A percentile compares a stretch with the other conserved stretches of the same genome.
Conservation (phyloP, 2,797 vertebrate genomes). For the Sebastes itinus region DNA sequence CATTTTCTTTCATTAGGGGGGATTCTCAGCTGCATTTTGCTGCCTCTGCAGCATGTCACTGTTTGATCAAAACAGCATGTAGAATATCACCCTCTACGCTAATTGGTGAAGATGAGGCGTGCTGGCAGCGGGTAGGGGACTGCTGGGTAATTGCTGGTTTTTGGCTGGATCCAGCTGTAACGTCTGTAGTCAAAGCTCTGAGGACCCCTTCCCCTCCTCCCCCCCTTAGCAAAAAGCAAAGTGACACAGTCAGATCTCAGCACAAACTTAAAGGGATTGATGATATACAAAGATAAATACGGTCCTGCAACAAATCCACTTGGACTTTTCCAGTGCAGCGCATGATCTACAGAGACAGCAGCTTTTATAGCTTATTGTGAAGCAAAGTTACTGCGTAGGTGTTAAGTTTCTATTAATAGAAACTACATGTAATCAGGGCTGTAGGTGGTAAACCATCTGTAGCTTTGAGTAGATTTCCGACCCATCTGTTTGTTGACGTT, state of each 20-base stretch:
- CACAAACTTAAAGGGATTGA: slow-evolving; percentile 32
- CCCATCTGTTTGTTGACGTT: slow-evolving; percentile 36
- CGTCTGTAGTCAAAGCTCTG: slow-evolving; percentile 40
- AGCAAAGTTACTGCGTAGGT: slow-evolving; percentile 52
- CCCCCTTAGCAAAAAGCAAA: slow-evolving; percentile 3
- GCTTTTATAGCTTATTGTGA: slow-evolving; percentile 37
- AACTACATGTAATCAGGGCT: slow-evolving; percentile 50
- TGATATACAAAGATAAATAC: slow-evolving; percentile 24
- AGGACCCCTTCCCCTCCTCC: background rate
- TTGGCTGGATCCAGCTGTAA: slow-evolving; percentile 58
- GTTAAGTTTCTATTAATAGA: slow-evolving; percentile 56
- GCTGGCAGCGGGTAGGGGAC: slow-evolving; percentile 52
- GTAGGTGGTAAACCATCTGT: slow-evolving; percentile 47
- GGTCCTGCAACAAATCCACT: slow-evolving; percentile 16
- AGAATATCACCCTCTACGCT: slow-evolving; percentile 58
- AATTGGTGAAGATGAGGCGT: slow-evolving; percentile 76
- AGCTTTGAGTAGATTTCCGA: slow-evolving; percentile 43
- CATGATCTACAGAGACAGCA: background rate
- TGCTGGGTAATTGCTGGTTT: slow-evolving; percentile 71
- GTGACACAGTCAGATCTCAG: slow-evolving; percentile 39
- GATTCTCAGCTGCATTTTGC: slow-evolving; percentile 64
- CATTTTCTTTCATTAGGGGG: slow-evolving; percentile 75
- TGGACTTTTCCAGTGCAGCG: background rate
- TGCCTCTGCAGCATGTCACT: slow-evolving; percentile 52
- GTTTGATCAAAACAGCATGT: slow-evolving; percentile 74